Conservation (phyloP, 2,113 vertebrate genomes). For the Cyprinodon brontotheroides region DNA sequence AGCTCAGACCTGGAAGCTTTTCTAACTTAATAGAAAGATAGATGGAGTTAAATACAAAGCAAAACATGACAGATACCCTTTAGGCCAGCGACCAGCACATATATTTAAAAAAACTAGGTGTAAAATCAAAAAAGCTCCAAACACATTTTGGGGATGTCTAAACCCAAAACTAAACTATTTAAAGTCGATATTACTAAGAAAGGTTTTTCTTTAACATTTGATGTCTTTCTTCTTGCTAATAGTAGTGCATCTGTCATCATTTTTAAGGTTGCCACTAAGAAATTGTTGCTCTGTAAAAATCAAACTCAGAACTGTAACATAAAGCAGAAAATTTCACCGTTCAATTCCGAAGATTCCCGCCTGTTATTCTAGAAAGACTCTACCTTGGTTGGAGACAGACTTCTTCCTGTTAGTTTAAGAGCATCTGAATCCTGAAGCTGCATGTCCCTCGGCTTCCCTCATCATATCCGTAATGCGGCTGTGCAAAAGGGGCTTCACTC, state of each 20-base stretch:
- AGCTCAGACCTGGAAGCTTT: not conserved
- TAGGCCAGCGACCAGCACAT: too few species aligned
- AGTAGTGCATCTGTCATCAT: constrained; percentile 4
- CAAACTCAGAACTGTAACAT: constrained; percentile 4
- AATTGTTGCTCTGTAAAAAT: constrained; percentile 17
- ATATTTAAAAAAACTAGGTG: not conserved
- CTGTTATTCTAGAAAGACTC: not conserved
- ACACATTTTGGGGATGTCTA: not conserved
- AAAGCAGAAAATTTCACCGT: not conserved
- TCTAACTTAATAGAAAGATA: not conserved
- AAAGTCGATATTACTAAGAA: constrained; percentile 1
- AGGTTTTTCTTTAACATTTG: not conserved
- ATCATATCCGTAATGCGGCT: constrained; percentile 57
- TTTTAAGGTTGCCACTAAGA: constrained; percentile 16
- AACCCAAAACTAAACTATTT: constrained; percentile 1
- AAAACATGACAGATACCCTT: not conserved
- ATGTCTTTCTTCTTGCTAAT: constrained; percentile 9
- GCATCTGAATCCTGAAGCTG: constrained; percentile 21
- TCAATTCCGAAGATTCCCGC: not conserved
- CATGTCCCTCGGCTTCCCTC: constrained; percentile 42
- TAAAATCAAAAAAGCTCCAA: not conserved
- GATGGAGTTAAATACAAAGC: not conserved
- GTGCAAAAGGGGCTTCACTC: constrained; percentile 47
- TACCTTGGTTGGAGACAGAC: constrained; percentile 1
- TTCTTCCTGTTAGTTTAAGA: constrained; percentile 15